phyloP scores from a whole-genome alignment of 53 echinoderm and acorn worm species.

The Holothuria leucospilota region DNA sequence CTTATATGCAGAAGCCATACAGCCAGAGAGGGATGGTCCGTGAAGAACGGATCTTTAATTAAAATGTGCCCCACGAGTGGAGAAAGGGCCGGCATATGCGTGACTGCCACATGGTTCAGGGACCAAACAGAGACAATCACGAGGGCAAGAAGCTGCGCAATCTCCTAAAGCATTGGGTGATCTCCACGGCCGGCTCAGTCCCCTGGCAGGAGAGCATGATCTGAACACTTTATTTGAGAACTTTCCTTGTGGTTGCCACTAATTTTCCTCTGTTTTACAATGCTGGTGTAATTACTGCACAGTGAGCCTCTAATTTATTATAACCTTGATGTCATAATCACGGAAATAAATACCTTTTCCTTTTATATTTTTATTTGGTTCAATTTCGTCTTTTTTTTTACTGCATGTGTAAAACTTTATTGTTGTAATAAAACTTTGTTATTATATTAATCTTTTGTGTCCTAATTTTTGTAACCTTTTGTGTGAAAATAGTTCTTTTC shows the following conservation, averaged over 20 bases:
- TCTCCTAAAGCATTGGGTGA: conserved; percentile 60
- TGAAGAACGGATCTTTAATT: conserved; percentile 31
- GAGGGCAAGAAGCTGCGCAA: conserved; percentile 58
- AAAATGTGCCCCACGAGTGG: conserved; percentile 53
- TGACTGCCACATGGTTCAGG: conserved; percentile 45
- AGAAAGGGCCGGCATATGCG: conserved; percentile 34
- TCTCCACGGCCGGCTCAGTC: conserved; percentile 45
- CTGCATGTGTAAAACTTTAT: no score
- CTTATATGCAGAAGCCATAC: conserved; percentile 44
- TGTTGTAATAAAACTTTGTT: no score
- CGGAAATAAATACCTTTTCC: no score
- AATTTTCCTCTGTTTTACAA: not conserved
- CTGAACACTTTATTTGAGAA: conserved; percentile 1
- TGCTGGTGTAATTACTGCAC: not conserved
- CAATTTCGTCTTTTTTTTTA: no score
- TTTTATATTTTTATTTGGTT: no score
- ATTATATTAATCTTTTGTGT: no score
- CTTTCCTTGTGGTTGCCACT: conserved; percentile 12
- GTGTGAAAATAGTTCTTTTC: not conserved
- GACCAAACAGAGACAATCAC: conserved; percentile 46
- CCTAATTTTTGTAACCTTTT: not conserved
- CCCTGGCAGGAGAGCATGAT: conserved; percentile 57
- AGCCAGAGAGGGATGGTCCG: not conserved
- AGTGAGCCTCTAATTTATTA: not conserved
- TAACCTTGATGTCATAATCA: not conserved